Percentiles rank a stretch among this genome's conserved stretches.
Conservation (phyloP, 2,888 invertebrate genomes). For the Erebia palarica region DNA sequence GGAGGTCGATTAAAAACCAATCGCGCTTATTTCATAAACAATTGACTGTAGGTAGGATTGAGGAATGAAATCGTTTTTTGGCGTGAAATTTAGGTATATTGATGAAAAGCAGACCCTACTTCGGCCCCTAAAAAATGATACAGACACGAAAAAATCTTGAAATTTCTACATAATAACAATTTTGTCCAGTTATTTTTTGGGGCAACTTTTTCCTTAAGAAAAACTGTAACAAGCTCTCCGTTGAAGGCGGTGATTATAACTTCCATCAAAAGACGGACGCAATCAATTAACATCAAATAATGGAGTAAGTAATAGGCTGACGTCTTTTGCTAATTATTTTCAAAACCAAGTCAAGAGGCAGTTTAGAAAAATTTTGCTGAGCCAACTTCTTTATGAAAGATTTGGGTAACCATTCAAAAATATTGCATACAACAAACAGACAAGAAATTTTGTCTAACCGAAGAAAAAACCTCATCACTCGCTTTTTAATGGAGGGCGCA, state of each 20-base stretch:
- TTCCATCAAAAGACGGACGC: conserved; percentile 9
- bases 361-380: neutral
- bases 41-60: neutral
- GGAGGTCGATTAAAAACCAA: too few relatives aligned
- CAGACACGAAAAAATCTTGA: neutral
- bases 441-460: too few relatives aligned
- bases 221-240: neutral
- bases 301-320: conserved; percentile 9
- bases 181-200: neutral
- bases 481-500: too few relatives aligned
- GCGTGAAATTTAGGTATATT: too few relatives aligned
- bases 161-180: neutral
- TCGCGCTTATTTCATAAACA: too few relatives aligned
- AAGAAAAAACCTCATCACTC: too few relatives aligned
- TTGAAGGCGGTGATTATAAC: conserved; percentile 12
- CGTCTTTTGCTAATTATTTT: conserved; percentile 8
- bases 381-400: too few relatives aligned
- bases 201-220: neutral
- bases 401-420: too few relatives aligned
- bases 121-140: neutral
- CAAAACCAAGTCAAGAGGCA: neutral
- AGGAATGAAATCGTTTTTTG: too few relatives aligned
- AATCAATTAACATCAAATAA: conserved; percentile 20
- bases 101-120: neutral
- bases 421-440: too few relatives aligned